Evolutionary conservation across 1,140 invertebrate species (phyloP).

Genomic region (Dendroctonus valens): DNA sequence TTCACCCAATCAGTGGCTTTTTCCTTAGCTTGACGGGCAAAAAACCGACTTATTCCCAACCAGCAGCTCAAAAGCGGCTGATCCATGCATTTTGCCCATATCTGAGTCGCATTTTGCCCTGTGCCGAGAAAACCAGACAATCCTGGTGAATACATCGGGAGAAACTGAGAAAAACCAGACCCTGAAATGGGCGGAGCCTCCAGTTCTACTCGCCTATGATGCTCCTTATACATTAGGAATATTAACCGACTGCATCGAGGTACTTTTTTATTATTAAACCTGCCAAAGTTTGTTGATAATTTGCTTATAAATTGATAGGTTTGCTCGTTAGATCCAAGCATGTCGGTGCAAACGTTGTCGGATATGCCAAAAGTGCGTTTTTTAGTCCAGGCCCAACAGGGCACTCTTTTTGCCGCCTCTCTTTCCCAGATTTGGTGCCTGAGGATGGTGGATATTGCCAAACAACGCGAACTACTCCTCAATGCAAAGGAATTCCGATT

Average conservation of each 20-base stretch:
- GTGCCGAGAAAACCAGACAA: slow-evolving; percentile 79
- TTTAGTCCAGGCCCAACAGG: slow-evolving; percentile 66
- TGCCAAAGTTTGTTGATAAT: neutral
- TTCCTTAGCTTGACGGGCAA: slow-evolving; percentile 49
- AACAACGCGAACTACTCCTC: slow-evolving; percentile 79
- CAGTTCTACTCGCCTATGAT: slow-evolving; percentile 79
- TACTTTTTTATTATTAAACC: slow-evolving; percentile 14
- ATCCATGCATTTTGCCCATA: slow-evolving; percentile 78
- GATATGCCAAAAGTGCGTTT: slow-evolving; percentile 67
- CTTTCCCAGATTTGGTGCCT: slow-evolving; percentile 85
- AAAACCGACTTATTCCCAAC: slow-evolving; percentile 82
- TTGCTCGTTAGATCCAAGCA: slow-evolving; percentile 62
- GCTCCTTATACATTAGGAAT: slow-evolving; percentile 87
- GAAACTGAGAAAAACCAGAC: slow-evolving; percentile 65
- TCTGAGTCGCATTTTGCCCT: slow-evolving; percentile 73
- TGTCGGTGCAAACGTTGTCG: slow-evolving; percentile 75
- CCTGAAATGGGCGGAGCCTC: slow-evolving; percentile 82
- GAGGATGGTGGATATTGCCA: slow-evolving; percentile 70
- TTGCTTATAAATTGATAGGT: slow-evolving; percentile 46
- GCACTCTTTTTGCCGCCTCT: slow-evolving; percentile 83
- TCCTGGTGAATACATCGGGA: slow-evolving; percentile 76
- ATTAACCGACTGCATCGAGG: slow-evolving; percentile 75
- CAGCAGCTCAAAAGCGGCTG: slow-evolving; percentile 71
- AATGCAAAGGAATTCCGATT: slow-evolving; percentile 90
- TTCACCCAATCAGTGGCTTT: no score